These are phyloP conservation scores for Sceloporus undulatus DNA, from an alignment of 2,113 vertebrate species.

Conservation along the genomic window DNA sequence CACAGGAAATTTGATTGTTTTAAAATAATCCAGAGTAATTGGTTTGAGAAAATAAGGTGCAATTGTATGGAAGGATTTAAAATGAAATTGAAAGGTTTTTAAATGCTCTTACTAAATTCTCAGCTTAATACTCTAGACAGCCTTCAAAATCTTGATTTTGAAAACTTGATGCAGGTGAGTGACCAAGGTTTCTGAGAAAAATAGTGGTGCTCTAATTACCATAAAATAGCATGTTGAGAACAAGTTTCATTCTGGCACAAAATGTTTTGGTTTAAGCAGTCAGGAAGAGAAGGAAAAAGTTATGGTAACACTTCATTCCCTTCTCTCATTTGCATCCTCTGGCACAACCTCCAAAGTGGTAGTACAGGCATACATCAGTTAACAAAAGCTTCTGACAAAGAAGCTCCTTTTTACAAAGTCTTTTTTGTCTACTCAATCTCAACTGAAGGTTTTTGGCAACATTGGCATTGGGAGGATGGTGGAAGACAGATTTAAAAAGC, in stretches of 20 bases:
- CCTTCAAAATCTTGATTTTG: slow-evolving; percentile 63
- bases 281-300: slow-evolving; percentile 6
- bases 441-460: no score
- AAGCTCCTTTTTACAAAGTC: no score
- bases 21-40: slow-evolving; percentile 64
- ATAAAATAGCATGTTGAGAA: background rate
- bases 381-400: no score
- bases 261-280: slow-evolving; percentile 27
- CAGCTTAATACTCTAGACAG: slow-evolving; percentile 47
- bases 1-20: slow-evolving; percentile 53
- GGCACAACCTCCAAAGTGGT: no score
- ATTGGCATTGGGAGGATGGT: no score
- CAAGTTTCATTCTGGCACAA: background rate
- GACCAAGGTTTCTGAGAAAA: slow-evolving; percentile 64
- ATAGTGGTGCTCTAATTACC: slow-evolving; percentile 35
- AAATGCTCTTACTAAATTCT: slow-evolving; percentile 53
- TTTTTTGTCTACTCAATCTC: no score
- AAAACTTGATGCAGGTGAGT: slow-evolving; percentile 45
- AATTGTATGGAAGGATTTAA: slow-evolving; percentile 59
- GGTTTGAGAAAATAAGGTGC: slow-evolving; percentile 43
- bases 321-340: background rate
- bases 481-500: no score
- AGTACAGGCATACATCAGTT: no score
- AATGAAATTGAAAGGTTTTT: slow-evolving; percentile 63
- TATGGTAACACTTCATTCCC: background rate